Conservation (phyloP, 2,888 invertebrate genomes). For the Muscina levida region DNA sequence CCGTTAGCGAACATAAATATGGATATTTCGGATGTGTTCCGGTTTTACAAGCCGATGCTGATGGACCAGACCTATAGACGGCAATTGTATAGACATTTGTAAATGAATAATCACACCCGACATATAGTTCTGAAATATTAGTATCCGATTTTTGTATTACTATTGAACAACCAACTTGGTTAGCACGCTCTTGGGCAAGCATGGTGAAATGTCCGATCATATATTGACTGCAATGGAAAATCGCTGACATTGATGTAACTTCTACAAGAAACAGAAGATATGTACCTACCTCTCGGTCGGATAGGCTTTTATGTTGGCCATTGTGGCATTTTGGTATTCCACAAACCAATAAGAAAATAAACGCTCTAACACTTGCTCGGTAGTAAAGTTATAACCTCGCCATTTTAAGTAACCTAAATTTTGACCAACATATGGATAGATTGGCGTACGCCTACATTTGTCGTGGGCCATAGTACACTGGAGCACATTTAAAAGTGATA, state of each 20-base stretch:
- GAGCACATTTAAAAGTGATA: slow-evolving; percentile 71
- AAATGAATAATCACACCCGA: slow-evolving; percentile 64
- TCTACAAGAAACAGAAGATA: not conserved
- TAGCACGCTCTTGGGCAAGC: slow-evolving; percentile 70
- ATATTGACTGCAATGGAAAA: not conserved
- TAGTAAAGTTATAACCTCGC: not conserved
- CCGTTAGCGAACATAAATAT: slow-evolving; percentile 71
- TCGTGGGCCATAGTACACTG: slow-evolving; percentile 72
- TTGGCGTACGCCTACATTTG: slow-evolving; percentile 71
- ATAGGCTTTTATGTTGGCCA: not conserved
- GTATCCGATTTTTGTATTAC: slow-evolving; percentile 65
- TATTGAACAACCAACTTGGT: slow-evolving; percentile 72
- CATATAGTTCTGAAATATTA: not conserved
- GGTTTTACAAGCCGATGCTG: slow-evolving; percentile 67
- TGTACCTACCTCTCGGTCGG: not conserved
- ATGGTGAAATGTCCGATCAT: slow-evolving; percentile 56
- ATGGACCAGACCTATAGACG: slow-evolving; percentile 68
- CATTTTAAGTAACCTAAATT: slow-evolving; percentile 69
- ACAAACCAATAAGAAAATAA: slow-evolving; percentile 3
- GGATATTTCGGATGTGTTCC: slow-evolving; percentile 69
- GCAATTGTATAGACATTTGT: slow-evolving; percentile 68
- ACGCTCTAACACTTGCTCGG: not conserved
- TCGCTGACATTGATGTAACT: not conserved
- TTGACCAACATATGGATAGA: slow-evolving; percentile 71
- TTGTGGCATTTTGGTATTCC: not conserved